Evolutionary conservation across 1,140 invertebrate genomes (phyloP).

Genomic region (Lasioglossum baleicum): DNA sequence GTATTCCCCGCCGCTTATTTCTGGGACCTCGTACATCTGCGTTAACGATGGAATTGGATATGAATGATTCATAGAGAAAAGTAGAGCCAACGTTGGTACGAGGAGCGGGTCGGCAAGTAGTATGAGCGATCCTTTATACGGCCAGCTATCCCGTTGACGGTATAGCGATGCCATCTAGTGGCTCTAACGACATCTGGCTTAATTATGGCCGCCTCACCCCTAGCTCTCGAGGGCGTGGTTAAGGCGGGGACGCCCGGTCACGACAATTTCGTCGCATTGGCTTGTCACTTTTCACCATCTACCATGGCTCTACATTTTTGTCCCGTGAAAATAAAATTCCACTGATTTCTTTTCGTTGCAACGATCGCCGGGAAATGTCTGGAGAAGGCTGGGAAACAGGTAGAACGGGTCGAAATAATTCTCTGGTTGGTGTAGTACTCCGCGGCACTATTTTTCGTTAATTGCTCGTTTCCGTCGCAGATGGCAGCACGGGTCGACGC

Average conservation of each 20-base stretch:
- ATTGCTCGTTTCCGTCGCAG: conserved; percentile 49
- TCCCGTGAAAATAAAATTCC: background rate
- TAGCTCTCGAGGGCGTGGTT: conserved; percentile 66
- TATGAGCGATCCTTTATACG: conserved; percentile 6
- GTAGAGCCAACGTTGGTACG: background rate
- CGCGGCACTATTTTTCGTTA: conserved; percentile 57
- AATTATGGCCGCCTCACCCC: conserved; percentile 78
- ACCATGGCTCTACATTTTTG: background rate
- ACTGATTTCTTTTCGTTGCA: background rate
- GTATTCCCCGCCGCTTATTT: too few relatives aligned
- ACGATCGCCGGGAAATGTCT: fast-evolving
- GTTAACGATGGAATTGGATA: background rate
- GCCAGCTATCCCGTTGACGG: conserved; percentile 24
- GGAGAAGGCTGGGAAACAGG: too few relatives aligned
- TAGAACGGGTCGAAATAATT: background rate
- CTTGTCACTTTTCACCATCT: background rate
- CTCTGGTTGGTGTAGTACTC: conserved; percentile 51
- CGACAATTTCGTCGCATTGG: conserved; percentile 42
- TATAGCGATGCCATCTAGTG: conserved; percentile 76
- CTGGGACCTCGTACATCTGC: too few relatives aligned
- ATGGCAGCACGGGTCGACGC: conserved; percentile 70
- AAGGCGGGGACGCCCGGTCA: conserved; percentile 52
- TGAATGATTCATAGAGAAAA: conserved; percentile 6
- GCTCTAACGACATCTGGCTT: conserved; percentile 70
- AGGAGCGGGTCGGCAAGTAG: background rate